Percentiles rank a stretch among this genome's conserved stretches.
phyloP scores from a whole-genome alignment of 2,113 vertebrate species.

The Mustelus asterias region DNA sequence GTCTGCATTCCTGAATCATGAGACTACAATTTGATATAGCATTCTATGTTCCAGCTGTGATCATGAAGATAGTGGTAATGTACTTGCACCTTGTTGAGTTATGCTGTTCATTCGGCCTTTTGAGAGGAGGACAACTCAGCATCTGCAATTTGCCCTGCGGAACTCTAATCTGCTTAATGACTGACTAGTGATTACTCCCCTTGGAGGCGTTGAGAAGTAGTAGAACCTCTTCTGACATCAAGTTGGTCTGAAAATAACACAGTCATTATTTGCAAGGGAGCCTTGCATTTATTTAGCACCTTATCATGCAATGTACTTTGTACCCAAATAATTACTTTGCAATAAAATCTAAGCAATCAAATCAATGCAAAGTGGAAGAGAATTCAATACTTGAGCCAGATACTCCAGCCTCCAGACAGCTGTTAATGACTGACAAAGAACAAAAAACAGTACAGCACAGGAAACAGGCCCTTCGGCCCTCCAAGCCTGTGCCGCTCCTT shows the following conservation, averaged over 20 bases:
- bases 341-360: background rate
- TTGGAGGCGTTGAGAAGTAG: background rate
- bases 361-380: background rate
- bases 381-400: background rate
- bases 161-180: background rate
- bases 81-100: background rate
- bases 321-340: background rate
- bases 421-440: background rate
- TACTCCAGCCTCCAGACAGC: background rate
- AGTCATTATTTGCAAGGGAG: background rate
- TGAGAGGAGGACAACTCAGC: background rate
- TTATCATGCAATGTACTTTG: background rate
- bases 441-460: no score
- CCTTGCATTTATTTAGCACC: background rate
- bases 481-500: no score
- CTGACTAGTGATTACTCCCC: background rate
- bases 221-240: background rate
- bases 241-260: background rate
- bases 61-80: background rate
- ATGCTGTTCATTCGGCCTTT: background rate
- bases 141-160: background rate
- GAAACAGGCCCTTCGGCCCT: no score
- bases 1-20: background rate
- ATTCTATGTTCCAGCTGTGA: background rate
- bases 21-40: background rate